phyloP scores from a whole-genome alignment of 2,888 invertebrate genomes.

The Tridacna gigas region DNA sequence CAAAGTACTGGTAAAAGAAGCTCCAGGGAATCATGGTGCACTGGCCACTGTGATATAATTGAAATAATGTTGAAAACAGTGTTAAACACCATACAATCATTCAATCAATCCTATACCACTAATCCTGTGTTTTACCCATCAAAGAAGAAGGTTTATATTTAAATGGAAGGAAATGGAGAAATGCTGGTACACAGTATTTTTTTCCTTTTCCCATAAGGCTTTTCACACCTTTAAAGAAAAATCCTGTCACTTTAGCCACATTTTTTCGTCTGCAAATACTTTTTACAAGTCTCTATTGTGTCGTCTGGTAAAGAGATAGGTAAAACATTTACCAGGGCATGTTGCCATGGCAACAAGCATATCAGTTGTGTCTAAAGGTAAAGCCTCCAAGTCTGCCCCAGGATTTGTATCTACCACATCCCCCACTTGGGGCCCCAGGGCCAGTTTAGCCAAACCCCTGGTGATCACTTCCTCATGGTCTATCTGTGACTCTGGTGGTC shows the following conservation, averaged over 20 bases:
- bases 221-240: too few species aligned
- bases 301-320: too few species aligned
- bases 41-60: not conserved
- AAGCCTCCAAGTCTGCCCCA: constrained; percentile 7
- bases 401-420: constrained; percentile 37
- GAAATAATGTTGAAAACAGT: not conserved
- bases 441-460: constrained; percentile 27
- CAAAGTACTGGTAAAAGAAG: not conserved
- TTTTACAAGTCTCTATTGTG: not conserved
- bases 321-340: constrained; percentile 38
- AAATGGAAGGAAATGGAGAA: too few species aligned
- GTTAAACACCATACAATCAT: not conserved
- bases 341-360: constrained; percentile 60
- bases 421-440: constrained; percentile 15
- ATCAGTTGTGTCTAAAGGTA: constrained; percentile 35
- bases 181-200: too few species aligned
- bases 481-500: not conserved
- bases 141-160: too few species aligned
- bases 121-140: too few species aligned
- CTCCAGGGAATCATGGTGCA: not conserved
- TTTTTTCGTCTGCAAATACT: too few species aligned
- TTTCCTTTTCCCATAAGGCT: too few species aligned
- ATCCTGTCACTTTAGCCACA: too few species aligned
- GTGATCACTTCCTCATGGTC: constrained; percentile 13
- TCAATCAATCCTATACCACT: too few species aligned